Evolutionary conservation across 2,113 vertebrate species (phyloP).

Genomic region (Pomatorhinus ruficollis): DNA sequence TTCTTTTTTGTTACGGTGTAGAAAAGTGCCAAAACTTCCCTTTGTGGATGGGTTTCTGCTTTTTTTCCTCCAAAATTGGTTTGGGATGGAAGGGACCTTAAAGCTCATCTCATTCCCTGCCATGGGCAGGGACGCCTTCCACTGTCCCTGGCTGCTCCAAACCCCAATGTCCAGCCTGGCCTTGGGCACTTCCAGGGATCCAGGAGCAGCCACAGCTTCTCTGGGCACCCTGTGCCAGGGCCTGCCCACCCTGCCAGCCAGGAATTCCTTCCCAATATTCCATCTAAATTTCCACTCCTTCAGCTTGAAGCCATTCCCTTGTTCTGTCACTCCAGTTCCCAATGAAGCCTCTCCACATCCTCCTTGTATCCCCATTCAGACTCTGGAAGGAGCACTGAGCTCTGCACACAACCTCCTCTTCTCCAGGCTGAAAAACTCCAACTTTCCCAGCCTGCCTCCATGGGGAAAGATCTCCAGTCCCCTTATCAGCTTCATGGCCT

Average conservation of each 20-base stretch:
- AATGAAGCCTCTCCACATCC: rapidly evolving
- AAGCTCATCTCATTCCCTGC: neutral
- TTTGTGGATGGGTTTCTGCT: neutral
- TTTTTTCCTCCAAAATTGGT: neutral
- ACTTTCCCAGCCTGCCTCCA: rapidly evolving
- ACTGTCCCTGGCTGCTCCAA: neutral
- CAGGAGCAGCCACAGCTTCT: neutral
- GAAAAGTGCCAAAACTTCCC: neutral
- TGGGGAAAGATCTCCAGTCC: rapidly evolving
- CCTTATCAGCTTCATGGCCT: rapidly evolving
- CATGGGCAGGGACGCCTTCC: neutral
- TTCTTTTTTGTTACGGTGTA: neutral
- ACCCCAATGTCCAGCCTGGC: neutral
- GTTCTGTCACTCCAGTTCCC: neutral
- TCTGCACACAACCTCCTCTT: neutral
- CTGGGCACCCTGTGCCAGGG: neutral
- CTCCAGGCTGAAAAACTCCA: neutral
- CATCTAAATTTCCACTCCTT: too few relatives aligned
- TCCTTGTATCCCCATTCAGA: rapidly evolving
- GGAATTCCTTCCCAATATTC: too few relatives aligned
- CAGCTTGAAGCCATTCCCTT: neutral
- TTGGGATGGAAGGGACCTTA: neutral
- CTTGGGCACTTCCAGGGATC: neutral
- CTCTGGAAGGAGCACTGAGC: neutral
- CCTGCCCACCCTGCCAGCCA: rapidly evolving